phyloP scores from a whole-genome alignment of 2,888 invertebrate genomes.

The Aporophyla lueneburgensis region DNA sequence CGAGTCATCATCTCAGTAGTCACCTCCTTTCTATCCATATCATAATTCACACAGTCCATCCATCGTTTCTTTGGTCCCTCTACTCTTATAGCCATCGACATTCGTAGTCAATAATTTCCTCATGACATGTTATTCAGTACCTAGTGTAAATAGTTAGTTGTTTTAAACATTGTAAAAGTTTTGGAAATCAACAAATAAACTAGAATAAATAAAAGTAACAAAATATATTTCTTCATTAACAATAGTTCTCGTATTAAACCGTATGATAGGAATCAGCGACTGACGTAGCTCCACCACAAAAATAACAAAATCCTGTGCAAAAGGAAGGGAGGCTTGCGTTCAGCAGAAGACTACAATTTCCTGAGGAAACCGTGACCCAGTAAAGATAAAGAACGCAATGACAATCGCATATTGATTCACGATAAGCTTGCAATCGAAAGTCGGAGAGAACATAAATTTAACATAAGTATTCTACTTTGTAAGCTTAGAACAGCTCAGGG shows the following conservation, averaged over 20 bases:
- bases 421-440: slow-evolving; percentile 32
- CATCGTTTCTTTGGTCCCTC: too few species aligned
- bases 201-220: neutral
- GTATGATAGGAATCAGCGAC: neutral
- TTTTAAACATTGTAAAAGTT: too few species aligned
- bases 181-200: neutral
- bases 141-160: too few species aligned
- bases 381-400: slow-evolving; percentile 7
- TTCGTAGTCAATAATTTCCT: too few species aligned
- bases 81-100: too few species aligned
- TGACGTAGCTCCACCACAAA: neutral
- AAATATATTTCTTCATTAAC: neutral
- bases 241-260: neutral
- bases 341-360: neutral
- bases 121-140: too few species aligned
- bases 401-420: slow-evolving; percentile 37
- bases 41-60: too few species aligned
- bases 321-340: neutral
- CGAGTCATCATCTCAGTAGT: too few species aligned
- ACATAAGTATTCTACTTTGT: slow-evolving; percentile 52
- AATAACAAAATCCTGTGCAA: neutral
- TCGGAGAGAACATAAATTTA: slow-evolving; percentile 41
- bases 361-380: neutral
- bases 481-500: slow-evolving; percentile 38
- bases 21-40: too few species aligned